Conservation (phyloP, 1,140 invertebrate species). For the Anoplolepis gracilipes region DNA sequence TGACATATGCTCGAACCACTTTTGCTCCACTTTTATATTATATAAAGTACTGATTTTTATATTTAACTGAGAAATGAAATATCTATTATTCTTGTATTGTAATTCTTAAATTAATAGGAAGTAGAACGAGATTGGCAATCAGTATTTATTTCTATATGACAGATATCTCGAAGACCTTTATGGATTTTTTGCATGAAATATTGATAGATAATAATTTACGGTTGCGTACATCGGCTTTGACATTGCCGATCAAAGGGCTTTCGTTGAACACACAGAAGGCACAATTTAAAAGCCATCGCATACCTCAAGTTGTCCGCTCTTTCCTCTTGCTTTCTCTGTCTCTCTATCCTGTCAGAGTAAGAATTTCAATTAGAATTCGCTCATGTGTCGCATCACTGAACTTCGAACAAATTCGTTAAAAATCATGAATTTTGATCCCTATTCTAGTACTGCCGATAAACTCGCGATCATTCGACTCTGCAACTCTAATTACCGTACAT, state of each 20-base stretch:
- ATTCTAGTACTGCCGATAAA: conserved; percentile 33
- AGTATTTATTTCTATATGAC: neutral
- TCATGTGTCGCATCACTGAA: conserved; percentile 27
- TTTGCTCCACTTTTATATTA: conserved; percentile 1
- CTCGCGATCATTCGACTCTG: neutral
- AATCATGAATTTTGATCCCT: conserved; percentile 25
- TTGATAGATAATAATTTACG: conserved; percentile 69
- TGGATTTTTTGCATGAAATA: conserved; percentile 31
- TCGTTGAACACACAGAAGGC: conserved; percentile 53
- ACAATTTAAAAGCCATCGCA: conserved; percentile 62
- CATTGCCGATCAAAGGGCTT: conserved; percentile 64
- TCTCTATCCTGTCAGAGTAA: conserved; percentile 47
- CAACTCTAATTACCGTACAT: conserved; percentile 14
- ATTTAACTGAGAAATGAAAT: neutral
- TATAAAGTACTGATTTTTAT: conserved; percentile 11
- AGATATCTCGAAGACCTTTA: conserved; percentile 10
- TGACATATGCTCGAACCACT: no score
- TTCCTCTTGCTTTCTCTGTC: neutral
- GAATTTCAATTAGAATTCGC: conserved; percentile 70
- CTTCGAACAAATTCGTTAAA: conserved; percentile 49
- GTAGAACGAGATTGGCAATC: neutral
- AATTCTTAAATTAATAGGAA: neutral
- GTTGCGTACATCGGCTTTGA: conserved; percentile 61
- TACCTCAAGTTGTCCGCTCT: conserved; percentile 42
- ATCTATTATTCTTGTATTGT: neutral